Evolutionary conservation across 2,888 invertebrate genomes (phyloP).

Genomic region (Barypeithes pellucidus): DNA sequence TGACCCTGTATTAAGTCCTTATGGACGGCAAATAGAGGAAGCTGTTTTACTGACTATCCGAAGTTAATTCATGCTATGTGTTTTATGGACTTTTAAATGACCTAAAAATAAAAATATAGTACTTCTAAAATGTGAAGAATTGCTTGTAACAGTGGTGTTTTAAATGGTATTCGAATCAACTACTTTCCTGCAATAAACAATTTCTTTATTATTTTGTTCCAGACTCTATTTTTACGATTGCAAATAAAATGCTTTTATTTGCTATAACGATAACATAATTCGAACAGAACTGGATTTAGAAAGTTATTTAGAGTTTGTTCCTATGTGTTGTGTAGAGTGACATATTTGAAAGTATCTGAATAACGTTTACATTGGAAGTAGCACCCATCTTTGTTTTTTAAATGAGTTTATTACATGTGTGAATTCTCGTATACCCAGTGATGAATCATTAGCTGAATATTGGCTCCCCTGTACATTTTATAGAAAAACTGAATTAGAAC

Average conservation of each 20-base stretch:
- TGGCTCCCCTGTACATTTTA: too few relatives aligned
- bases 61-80: conserved; percentile 29
- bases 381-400: too few relatives aligned
- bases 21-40: not conserved
- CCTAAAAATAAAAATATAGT: conserved; percentile 31
- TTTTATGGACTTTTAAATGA: conserved; percentile 32
- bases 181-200: not conserved
- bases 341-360: too few relatives aligned
- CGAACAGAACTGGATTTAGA: too few relatives aligned
- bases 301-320: too few relatives aligned
- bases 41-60: not conserved
- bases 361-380: too few relatives aligned
- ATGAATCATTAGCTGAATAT: too few relatives aligned
- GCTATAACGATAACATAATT: not conserved
- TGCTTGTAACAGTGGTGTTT: conserved; percentile 35
- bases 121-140: conserved; percentile 33
- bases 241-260: not conserved
- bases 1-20: too few relatives aligned
- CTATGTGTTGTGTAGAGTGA: too few relatives aligned
- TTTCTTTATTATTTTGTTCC: not conserved
- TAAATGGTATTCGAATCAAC: conserved; percentile 1
- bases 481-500: too few relatives aligned
- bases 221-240: not conserved
- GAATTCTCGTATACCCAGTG: too few relatives aligned
- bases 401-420: too few relatives aligned